A percentile compares a stretch with the other conserved stretches of the same genome.
phyloP scores from a whole-genome alignment of 2,888 invertebrate species.

The Cenopis cana region DNA sequence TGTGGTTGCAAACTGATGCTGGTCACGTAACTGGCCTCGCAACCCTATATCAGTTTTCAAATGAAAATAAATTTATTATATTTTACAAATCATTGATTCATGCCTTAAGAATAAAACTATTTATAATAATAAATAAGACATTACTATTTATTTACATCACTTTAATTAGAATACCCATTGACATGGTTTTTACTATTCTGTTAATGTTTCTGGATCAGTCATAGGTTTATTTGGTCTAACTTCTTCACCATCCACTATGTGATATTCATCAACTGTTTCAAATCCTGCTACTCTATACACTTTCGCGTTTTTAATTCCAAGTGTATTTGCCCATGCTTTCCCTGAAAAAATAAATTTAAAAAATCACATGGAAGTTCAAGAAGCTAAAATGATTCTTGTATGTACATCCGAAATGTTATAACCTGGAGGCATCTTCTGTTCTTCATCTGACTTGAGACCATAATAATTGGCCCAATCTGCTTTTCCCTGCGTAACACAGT shows the following conservation, averaged over 20 bases:
- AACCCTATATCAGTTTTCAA: constrained; percentile 12
- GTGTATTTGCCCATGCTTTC: constrained; percentile 82
- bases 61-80: constrained; percentile 10
- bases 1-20: too few species aligned
- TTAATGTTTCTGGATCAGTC: constrained; percentile 45
- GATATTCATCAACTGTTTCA: constrained; percentile 75
- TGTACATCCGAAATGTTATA: constrained; percentile 42
- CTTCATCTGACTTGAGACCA: constrained; percentile 87
- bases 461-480: constrained; percentile 88
- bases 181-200: constrained; percentile 6
- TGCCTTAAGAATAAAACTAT: constrained; percentile 41
- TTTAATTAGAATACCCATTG: neutral
- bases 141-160: constrained; percentile 34
- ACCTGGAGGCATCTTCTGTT: constrained; percentile 85
- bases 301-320: constrained; percentile 84
- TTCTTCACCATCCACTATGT: constrained; percentile 72
- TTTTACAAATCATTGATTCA: constrained; percentile 20
- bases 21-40: too few species aligned
- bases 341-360: constrained; percentile 74
- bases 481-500: constrained; percentile 85
- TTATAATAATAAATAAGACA: constrained; percentile 18
- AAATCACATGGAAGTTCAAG: neutral
- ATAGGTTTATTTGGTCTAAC: constrained; percentile 48
- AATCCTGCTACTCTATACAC: constrained; percentile 84
- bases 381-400: neutral